phyloP scores from a whole-genome alignment of 2,888 invertebrate genomes.

The Netelia melanura region DNA sequence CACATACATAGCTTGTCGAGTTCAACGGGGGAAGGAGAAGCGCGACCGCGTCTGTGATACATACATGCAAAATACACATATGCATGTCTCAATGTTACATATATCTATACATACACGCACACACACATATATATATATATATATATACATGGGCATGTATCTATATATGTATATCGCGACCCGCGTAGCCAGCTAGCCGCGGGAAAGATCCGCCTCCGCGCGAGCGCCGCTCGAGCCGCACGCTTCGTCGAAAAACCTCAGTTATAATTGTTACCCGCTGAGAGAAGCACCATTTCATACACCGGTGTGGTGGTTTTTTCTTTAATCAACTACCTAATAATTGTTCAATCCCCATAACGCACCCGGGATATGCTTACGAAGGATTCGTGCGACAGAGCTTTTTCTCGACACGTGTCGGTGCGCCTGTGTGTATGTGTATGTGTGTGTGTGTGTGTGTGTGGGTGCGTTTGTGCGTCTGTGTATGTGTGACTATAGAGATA shows the following conservation, averaged over 20 bases:
- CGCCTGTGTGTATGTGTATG: background rate
- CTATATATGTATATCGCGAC: constrained; percentile 33
- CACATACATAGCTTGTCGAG: background rate
- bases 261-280: constrained; percentile 84
- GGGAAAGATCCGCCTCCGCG: constrained; percentile 82
- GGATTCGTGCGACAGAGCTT: background rate
- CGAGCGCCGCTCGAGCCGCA: constrained; percentile 71
- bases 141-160: constrained; percentile 9
- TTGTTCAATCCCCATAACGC: constrained; percentile 32
- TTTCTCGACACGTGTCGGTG: background rate
- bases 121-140: constrained; percentile 24
- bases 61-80: constrained; percentile 12
- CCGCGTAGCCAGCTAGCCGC: constrained; percentile 64
- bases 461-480: constrained; percentile 7
- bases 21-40: constrained; percentile 20
- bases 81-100: constrained; percentile 3
- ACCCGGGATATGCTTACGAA: constrained; percentile 7
- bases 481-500: constrained; percentile 11
- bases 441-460: constrained; percentile 1
- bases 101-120: background rate
- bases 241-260: constrained; percentile 83
- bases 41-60: constrained; percentile 8
- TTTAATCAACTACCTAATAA: constrained; percentile 43
- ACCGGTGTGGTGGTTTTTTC: constrained; percentile 48
- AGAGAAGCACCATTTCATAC: constrained; percentile 78